phyloP scores from a whole-genome alignment of 2,888 invertebrate genomes.

The Xestobium rufovillosum region DNA sequence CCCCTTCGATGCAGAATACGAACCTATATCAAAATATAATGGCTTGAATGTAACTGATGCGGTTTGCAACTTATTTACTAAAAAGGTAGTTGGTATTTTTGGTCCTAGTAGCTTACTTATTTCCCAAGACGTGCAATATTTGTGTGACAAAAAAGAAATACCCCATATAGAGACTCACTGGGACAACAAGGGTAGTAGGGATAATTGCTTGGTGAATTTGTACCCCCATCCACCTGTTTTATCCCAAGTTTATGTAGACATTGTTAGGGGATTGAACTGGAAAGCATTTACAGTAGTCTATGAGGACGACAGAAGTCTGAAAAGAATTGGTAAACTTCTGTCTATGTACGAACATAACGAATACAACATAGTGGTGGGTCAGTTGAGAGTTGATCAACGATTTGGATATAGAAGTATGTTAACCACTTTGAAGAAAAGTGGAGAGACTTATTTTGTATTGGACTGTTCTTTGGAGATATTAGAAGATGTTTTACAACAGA shows the following conservation, averaged over 20 bases:
- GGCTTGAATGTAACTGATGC: neutral
- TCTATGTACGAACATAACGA: slow-evolving; percentile 53
- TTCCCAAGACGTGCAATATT: slow-evolving; percentile 17
- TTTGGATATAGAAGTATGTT: slow-evolving; percentile 63
- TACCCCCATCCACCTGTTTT: slow-evolving; percentile 21
- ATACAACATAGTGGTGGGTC: slow-evolving; percentile 48
- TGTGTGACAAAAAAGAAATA: slow-evolving; percentile 24
- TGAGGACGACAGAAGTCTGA: slow-evolving; percentile 62
- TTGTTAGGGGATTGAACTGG: slow-evolving; percentile 70
- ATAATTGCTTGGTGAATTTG: slow-evolving; percentile 22
- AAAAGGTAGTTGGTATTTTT: slow-evolving; percentile 20
- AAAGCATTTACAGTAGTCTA: slow-evolving; percentile 75
- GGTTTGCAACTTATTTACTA: slow-evolving; percentile 19
- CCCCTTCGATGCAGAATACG: neutral
- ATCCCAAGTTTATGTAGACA: slow-evolving; percentile 55
- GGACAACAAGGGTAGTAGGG: slow-evolving; percentile 23
- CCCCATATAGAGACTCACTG: slow-evolving; percentile 31
- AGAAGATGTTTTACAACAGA: slow-evolving; percentile 55
- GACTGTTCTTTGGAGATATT: slow-evolving; percentile 60
- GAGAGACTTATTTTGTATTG: slow-evolving; percentile 64
- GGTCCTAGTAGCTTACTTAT: slow-evolving; percentile 22
- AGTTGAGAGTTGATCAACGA: slow-evolving; percentile 54
- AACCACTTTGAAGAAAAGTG: slow-evolving; percentile 62
- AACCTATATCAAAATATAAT: slow-evolving; percentile 4
- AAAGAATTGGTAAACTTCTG: slow-evolving; percentile 63